These are phyloP conservation scores for Meta bourneti DNA, from an alignment of 2,888 invertebrate species.

Conservation along the genomic window DNA sequence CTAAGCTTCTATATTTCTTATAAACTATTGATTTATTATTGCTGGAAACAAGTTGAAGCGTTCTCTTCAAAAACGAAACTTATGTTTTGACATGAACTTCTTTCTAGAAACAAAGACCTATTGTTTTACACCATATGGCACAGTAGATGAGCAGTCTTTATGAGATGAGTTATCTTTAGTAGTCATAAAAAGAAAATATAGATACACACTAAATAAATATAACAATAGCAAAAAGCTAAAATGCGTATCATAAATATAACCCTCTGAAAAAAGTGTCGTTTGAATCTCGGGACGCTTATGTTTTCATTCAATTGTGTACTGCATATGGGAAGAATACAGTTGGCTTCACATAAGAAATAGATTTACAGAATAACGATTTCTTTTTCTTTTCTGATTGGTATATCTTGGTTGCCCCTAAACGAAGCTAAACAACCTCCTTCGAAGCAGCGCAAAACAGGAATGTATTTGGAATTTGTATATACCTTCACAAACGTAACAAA, in stretches of 20 bases:
- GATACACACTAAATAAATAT: constrained; percentile 26
- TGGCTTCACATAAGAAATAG: too few species aligned
- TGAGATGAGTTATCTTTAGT: not conserved
- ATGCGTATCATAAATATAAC: constrained; percentile 27
- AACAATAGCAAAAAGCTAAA: constrained; percentile 41
- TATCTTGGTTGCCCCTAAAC: too few species aligned
- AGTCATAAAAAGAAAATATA: constrained; percentile 9
- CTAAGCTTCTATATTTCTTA: too few species aligned
- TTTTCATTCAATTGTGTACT: not conserved
- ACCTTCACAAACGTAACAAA: not conserved
- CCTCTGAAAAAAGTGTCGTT: constrained; percentile 13
- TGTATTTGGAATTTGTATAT: too few species aligned
- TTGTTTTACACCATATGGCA: not conserved
- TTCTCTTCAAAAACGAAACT: not conserved
- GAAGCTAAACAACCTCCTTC: too few species aligned
- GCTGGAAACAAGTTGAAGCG: too few species aligned
- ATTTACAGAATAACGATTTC: too few species aligned
- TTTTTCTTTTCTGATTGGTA: too few species aligned
- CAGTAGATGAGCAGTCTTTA: not conserved
- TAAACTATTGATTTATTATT: too few species aligned
- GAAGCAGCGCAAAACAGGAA: too few species aligned
- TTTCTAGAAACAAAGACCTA: not conserved
- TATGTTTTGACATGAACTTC: not conserved
- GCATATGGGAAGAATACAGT: too few species aligned
- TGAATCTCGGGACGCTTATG: constrained; percentile 32